phyloP scores from a whole-genome alignment of 2,888 invertebrate genomes.

The Gortyna flavago region DNA sequence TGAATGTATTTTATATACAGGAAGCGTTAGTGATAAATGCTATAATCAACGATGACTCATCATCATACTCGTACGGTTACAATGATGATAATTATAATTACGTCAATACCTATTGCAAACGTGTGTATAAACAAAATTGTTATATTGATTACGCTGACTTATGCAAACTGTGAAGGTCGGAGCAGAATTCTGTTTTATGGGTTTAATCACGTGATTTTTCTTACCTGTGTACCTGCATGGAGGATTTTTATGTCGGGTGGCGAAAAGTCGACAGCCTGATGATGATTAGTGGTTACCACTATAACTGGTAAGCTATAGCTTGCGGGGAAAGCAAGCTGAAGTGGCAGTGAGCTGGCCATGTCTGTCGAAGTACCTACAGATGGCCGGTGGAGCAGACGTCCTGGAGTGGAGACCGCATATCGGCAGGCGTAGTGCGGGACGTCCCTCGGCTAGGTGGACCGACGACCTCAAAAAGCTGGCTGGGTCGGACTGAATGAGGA shows the following conservation, averaged over 20 bases:
- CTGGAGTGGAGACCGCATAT: too few relatives aligned
- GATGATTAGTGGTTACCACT: background rate
- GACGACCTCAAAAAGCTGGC: too few relatives aligned
- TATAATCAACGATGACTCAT: constrained; percentile 33
- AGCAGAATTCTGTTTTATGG: background rate
- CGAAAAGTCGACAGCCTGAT: background rate
- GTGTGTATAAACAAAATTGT: background rate
- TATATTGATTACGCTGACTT: constrained; percentile 9
- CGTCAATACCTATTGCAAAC: constrained; percentile 12
- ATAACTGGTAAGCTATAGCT: too few relatives aligned
- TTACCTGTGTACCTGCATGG: too few relatives aligned
- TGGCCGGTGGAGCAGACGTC: too few relatives aligned
- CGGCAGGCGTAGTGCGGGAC: too few relatives aligned
- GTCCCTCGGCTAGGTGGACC: too few relatives aligned
- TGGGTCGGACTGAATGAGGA: too few relatives aligned
- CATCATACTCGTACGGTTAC: constrained; percentile 7
- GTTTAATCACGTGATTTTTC: background rate
- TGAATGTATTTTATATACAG: constrained; percentile 19
- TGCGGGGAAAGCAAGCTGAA: background rate
- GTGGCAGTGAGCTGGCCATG: too few relatives aligned
- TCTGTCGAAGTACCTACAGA: too few relatives aligned
- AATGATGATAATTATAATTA: constrained; percentile 14
- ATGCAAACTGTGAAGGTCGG: background rate
- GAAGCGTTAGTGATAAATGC: constrained; percentile 35
- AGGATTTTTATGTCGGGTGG: background rate